A percentile compares a stretch with the other conserved stretches of the same genome.
Evolutionary conservation across 2,113 vertebrate genomes (phyloP).

Genomic region (Charadrius vociferus): DNA sequence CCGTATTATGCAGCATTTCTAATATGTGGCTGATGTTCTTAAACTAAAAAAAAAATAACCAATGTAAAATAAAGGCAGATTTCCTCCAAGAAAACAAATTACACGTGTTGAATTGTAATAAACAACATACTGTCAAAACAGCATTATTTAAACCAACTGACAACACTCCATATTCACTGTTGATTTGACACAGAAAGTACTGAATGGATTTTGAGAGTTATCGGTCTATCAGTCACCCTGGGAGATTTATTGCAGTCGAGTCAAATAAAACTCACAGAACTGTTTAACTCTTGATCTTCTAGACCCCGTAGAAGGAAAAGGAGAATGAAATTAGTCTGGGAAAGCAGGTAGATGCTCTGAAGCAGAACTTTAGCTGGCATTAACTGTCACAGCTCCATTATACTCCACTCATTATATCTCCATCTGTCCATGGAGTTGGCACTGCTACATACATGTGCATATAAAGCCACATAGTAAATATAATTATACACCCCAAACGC

Average conservation of each 20-base stretch:
- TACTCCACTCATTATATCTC: not conserved
- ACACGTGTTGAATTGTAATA: slow-evolving; percentile 15
- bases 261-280: slow-evolving; percentile 48
- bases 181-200: slow-evolving; percentile 20
- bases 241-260: slow-evolving; percentile 42
- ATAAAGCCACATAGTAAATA: not conserved
- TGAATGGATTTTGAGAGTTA: slow-evolving; percentile 40
- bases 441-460: not conserved
- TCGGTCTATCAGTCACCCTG: slow-evolving; percentile 56
- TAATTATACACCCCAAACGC: not conserved
- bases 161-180: not conserved
- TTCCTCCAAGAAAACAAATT: slow-evolving; percentile 44
- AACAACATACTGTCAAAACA: slow-evolving; percentile 41
- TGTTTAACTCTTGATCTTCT: slow-evolving; percentile 59
- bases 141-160: slow-evolving; percentile 32
- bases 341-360: not conserved
- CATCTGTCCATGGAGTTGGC: not conserved
- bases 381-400: not conserved
- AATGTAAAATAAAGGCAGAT: slow-evolving; percentile 32
- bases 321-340: slow-evolving; percentile 25
- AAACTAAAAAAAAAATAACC: not conserved
- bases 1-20: not conserved
- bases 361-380: slow-evolving; percentile 6
- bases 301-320: not conserved
- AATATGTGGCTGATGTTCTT: not conserved